Base-by-base conservation (phyloP, 2,888 invertebrate genomes). In the Drosophila hamatofila region DNA sequence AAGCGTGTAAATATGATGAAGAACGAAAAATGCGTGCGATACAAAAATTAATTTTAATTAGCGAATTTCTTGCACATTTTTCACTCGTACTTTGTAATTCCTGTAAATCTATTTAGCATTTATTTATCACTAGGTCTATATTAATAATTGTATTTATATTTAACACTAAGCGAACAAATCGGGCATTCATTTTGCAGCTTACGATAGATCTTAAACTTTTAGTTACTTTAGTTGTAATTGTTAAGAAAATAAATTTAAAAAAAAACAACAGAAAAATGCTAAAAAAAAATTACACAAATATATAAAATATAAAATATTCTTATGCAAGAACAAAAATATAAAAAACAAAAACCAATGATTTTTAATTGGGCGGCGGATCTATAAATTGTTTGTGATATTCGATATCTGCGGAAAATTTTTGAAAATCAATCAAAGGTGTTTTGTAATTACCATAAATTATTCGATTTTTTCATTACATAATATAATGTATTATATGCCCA, bases 231-330 rank as follows among this genome's bases (percentile, higher is more conserved):
- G 72, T 59, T 57, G 44, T 80, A 86, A 42, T 33, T 39, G 1
- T 33, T 86, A 84, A 42, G 70, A 64, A 42, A 42, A 21, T 75
- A 75, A 49, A 52, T 35, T 35, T 0, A 25, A 54, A 25, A 37
- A 51, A 33, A 33, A 8, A 21, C 11, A 49, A 7, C 3, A 0
- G 11, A 9, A 63, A 74, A 61, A 52, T 70, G 64, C 57, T 61
- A 68, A 61, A 72, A 68, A 70, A 82, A 78, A 87, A 78, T 89
- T 75, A 65, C 80, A 86, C 75, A 61, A 81, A 81, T 75, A 86
- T 81, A 88, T 76, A 63, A 87, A 86, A 85, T 86, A 89, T 84
- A 81, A 88, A 84, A 87, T 82, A 87, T 85, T 87, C 82, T 87
- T 76, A 84, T 68, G 72, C 75, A 81, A 88, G 63, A 77, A 79